Conservation (phyloP, 2,113 vertebrate species). For the Spermophilus dauricus region DNA sequence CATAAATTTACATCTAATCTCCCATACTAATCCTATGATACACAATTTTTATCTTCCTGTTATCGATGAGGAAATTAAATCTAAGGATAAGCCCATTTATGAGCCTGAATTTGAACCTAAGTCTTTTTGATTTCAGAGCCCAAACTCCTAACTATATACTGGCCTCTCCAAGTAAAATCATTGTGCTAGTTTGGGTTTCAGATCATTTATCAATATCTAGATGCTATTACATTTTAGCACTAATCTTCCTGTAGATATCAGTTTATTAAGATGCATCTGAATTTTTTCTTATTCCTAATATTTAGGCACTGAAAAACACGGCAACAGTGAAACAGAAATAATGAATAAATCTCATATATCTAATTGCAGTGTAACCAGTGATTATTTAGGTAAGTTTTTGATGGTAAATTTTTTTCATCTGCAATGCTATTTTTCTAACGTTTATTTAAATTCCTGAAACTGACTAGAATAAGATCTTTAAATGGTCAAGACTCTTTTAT, state of each 20-base stretch:
- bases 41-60: constrained; percentile 9
- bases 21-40: background rate
- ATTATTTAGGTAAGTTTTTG: constrained; percentile 88
- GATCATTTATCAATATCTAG: background rate
- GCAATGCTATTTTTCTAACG: background rate
- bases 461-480: background rate
- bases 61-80: background rate
- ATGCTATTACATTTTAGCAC: background rate
- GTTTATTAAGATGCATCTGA: background rate
- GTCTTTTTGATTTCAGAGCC: background rate
- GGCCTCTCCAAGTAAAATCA: background rate
- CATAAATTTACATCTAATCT: background rate
- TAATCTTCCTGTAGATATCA: background rate
- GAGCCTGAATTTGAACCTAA: background rate
- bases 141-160: background rate
- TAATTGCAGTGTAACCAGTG: constrained; percentile 91
- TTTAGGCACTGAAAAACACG: constrained; percentile 67
- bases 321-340: constrained; percentile 76
- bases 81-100: background rate
- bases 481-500: background rate
- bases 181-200: background rate
- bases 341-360: constrained; percentile 83
- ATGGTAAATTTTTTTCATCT: constrained; percentile 34
- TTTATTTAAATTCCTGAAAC: background rate
- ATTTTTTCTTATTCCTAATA: constrained; percentile 17